Evolutionary conservation across 1,140 invertebrate species (phyloP).

Genomic region (Heliothis subflexa): DNA sequence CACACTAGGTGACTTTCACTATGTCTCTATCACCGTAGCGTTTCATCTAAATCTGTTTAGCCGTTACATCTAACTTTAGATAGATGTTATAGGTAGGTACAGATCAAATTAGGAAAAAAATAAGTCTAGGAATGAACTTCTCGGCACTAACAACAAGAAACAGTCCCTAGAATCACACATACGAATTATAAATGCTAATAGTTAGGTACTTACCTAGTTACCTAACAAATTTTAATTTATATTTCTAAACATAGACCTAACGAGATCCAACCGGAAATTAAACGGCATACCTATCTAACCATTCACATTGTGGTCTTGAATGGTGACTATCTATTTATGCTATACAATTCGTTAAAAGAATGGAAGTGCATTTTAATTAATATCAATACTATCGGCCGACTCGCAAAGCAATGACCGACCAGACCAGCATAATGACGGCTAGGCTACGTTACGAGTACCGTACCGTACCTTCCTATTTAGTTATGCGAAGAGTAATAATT

Average conservation of each 20-base stretch:
- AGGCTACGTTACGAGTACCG: slow-evolving; percentile 25
- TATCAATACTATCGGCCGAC: not conserved
- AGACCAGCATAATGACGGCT: slow-evolving; percentile 18
- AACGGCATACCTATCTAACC: slow-evolving; percentile 31
- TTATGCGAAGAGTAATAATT: slow-evolving; percentile 31
- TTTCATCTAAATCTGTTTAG: too few relatives aligned
- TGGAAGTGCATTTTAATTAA: slow-evolving; percentile 23
- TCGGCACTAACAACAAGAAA: too few relatives aligned
- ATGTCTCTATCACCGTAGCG: too few relatives aligned
- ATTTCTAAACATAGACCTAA: not conserved
- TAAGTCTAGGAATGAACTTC: too few relatives aligned
- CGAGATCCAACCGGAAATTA: slow-evolving; percentile 12
- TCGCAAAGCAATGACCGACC: slow-evolving; percentile 17
- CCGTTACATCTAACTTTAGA: too few relatives aligned
- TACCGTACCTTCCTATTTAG: slow-evolving; percentile 39
- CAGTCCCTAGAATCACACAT: too few relatives aligned
- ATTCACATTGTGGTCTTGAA: not conserved
- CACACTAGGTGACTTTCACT: too few relatives aligned
- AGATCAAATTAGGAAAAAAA: too few relatives aligned
- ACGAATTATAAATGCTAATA: too few relatives aligned
- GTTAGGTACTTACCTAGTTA: too few relatives aligned
- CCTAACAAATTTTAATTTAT: not conserved
- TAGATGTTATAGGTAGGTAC: too few relatives aligned
- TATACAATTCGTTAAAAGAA: slow-evolving; percentile 13
- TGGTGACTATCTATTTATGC: too few relatives aligned